phyloP scores from a whole-genome alignment of 2,888 invertebrate genomes.

The Pseudococcus jackbeardsleyi region DNA sequence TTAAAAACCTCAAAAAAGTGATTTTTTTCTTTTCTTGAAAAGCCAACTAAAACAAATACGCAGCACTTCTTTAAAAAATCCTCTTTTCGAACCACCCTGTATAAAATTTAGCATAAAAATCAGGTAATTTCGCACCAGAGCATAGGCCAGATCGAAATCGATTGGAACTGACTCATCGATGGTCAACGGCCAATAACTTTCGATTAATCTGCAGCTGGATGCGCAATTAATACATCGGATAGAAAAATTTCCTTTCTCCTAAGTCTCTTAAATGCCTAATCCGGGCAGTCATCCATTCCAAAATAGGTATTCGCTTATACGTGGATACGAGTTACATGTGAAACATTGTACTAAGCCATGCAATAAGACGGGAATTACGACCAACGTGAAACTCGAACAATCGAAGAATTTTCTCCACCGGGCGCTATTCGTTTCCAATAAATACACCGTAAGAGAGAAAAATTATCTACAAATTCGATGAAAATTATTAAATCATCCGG shows the following conservation, averaged over 20 bases:
- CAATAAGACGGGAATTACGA: slow-evolving; percentile 15
- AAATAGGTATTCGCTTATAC: not conserved
- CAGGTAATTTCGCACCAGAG: not conserved
- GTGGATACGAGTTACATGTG: not conserved
- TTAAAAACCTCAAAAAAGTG: too few relatives aligned
- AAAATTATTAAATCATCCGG: not conserved
- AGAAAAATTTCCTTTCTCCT: not conserved
- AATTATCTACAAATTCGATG: not conserved
- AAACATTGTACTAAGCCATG: not conserved
- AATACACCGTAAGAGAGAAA: not conserved
- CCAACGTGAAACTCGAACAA: slow-evolving; percentile 16
- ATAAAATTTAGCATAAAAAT: not conserved
- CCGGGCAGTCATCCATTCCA: not conserved
- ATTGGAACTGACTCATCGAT: not conserved
- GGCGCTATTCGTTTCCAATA: not conserved
- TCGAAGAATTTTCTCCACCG: slow-evolving; percentile 17
- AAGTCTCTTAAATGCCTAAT: not conserved
- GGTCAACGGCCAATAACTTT: not conserved
- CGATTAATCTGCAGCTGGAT: not conserved
- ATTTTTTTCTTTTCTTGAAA: too few relatives aligned
- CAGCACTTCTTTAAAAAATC: not conserved
- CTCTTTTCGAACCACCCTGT: not conserved
- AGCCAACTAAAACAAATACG: too few relatives aligned
- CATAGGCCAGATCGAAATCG: not conserved
- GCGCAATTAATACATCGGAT: not conserved